Evolutionary conservation across 1,140 invertebrate genomes (phyloP).

Genomic region (Trichonephila clavipes): DNA sequence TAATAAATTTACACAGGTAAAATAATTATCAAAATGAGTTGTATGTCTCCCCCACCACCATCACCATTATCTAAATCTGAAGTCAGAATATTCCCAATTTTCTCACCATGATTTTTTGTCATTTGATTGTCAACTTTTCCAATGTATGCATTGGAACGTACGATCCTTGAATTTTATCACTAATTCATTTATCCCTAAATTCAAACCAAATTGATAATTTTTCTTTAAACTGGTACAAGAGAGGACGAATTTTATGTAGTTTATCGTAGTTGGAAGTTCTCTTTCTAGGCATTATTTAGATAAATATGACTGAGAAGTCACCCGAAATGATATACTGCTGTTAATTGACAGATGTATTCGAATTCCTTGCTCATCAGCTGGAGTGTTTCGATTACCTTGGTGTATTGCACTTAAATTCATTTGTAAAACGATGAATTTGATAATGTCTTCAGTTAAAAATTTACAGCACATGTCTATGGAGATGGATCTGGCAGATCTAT

Average conservation of each 20-base stretch:
- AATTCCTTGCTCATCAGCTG: background rate
- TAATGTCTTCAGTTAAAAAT: background rate
- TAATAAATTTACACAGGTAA: background rate
- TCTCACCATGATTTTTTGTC: background rate
- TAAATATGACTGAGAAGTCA: no score
- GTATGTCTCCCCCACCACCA: no score
- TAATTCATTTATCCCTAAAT: background rate
- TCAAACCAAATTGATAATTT: background rate
- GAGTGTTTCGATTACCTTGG: background rate
- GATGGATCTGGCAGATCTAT: background rate
- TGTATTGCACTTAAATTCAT: background rate
- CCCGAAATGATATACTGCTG: no score
- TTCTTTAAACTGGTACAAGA: background rate
- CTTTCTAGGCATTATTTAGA: background rate
- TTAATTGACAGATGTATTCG: background rate
- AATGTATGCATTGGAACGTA: background rate
- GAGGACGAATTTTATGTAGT: background rate
- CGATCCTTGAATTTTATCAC: background rate
- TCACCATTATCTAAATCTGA: background rate
- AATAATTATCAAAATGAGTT: background rate
- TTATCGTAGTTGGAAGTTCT: background rate
- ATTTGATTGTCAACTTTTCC: background rate
- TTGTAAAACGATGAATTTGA: background rate
- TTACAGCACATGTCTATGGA: background rate
- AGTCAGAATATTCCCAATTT: background rate